Conservation (phyloP, 2,888 invertebrate genomes). For the Cryptus armator region DNA sequence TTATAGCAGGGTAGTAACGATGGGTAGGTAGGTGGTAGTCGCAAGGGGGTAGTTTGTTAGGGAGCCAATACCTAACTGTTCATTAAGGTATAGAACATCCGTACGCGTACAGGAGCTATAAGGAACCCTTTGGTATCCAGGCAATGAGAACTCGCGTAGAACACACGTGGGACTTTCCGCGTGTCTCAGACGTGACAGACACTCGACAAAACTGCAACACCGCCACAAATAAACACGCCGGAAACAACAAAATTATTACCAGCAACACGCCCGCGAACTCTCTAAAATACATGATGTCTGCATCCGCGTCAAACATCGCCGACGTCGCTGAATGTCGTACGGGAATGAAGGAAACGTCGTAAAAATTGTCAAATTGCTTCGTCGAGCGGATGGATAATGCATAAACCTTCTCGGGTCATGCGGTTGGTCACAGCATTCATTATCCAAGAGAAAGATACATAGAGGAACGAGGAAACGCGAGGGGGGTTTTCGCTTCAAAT, state of each 20-base stretch:
- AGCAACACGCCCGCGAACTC: conserved; percentile 38
- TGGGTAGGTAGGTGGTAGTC: conserved; percentile 50
- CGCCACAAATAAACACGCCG: conserved; percentile 63
- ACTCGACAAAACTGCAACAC: conserved; percentile 39
- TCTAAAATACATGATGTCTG: conserved; percentile 38
- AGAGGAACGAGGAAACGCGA: conserved; percentile 12
- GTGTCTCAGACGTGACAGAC: conserved; percentile 38
- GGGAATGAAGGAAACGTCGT: conserved; percentile 54
- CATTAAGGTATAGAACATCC: conserved; percentile 72
- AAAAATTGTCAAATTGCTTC: conserved; percentile 70
- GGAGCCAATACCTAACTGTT: conserved; percentile 77
- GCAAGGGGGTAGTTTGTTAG: conserved; percentile 71
- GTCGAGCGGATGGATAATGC: conserved; percentile 68
- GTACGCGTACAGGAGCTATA: conserved; percentile 50
- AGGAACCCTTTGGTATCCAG: conserved; percentile 64
- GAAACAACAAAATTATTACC: conserved; percentile 66
- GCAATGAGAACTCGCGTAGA: conserved; percentile 71
- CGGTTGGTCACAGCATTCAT: conserved; percentile 67
- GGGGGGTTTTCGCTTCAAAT: conserved; percentile 58
- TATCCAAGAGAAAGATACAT: conserved; percentile 66
- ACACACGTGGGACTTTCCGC: conserved; percentile 29
- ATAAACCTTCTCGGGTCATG: conserved; percentile 54
- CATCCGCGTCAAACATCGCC: conserved; percentile 2
- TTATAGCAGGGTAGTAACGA: conserved; percentile 48
- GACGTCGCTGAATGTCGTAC: conserved; percentile 23